A percentile compares a stretch with the other conserved stretches of the same genome.
Evolutionary conservation across 2,113 vertebrate genomes (phyloP).

Genomic region (Thryonomys swinderianus): DNA sequence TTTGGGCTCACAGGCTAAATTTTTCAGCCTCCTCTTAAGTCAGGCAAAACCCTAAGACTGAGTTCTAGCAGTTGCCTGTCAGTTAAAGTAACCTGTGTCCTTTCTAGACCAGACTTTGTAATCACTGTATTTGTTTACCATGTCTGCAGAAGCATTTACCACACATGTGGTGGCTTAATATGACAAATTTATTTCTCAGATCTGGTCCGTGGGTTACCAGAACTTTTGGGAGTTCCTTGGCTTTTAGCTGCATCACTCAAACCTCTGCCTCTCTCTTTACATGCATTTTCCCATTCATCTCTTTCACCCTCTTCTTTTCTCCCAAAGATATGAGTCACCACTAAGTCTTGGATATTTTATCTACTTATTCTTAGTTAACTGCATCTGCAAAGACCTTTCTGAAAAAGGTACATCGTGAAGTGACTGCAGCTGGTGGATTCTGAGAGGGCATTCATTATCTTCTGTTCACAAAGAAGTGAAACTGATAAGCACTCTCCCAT

Average conservation of each 20-base stretch:
- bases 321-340: neutral
- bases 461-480: neutral
- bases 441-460: neutral
- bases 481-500: neutral
- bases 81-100: neutral
- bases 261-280: neutral
- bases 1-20: neutral
- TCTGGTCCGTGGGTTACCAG: neutral
- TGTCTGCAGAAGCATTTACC: neutral
- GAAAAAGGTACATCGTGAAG: neutral
- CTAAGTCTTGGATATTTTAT: neutral
- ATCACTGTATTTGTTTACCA: neutral
- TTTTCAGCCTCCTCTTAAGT: neutral
- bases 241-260: neutral
- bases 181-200: neutral
- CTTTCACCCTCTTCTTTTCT: neutral
- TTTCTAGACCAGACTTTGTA: neutral
- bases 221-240: neutral
- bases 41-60: neutral
- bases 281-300: neutral
- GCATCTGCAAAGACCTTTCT: neutral
- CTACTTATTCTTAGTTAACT: neutral
- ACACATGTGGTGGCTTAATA: neutral
- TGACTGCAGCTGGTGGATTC: neutral
- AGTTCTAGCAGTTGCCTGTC: neutral